Percentiles rank a stretch among this genome's conserved stretches.
These are phyloP conservation scores for Chiloscyllium punctatum DNA, from an alignment of 2,797 vertebrate genomes.

Conservation along the genomic window DNA sequence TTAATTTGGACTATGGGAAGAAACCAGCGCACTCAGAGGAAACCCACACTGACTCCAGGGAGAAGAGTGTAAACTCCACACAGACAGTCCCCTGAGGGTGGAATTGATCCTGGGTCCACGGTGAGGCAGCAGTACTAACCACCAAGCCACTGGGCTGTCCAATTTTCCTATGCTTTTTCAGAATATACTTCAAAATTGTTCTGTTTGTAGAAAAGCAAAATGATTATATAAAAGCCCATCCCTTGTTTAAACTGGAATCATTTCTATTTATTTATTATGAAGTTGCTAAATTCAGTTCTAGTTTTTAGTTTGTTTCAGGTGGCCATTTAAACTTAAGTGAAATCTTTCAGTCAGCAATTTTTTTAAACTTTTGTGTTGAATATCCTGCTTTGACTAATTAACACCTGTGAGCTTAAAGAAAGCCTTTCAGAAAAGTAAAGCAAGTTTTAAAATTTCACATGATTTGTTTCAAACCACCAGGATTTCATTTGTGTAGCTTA, in stretches of 20 bases:
- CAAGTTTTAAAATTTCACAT: neutral
- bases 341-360: neutral
- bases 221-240: neutral
- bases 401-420: neutral
- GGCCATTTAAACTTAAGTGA: neutral
- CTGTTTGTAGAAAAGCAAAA: neutral
- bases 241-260: neutral
- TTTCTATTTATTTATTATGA: neutral
- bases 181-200: neutral
- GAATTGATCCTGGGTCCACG: too few relatives aligned
- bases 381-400: neutral
- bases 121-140: too few relatives aligned
- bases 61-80: too few relatives aligned
- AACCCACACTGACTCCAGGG: too few relatives aligned
- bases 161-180: neutral
- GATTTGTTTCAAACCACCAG: neutral
- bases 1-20: too few relatives aligned
- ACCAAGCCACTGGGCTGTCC: too few relatives aligned
- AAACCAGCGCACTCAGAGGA: too few relatives aligned
- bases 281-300: neutral
- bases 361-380: neutral
- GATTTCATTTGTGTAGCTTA: neutral
- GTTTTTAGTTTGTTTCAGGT: neutral
- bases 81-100: too few relatives aligned
- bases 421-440: neutral